phyloP scores from a whole-genome alignment of 2,113 vertebrate genomes.

The Cyanistes caeruleus region DNA sequence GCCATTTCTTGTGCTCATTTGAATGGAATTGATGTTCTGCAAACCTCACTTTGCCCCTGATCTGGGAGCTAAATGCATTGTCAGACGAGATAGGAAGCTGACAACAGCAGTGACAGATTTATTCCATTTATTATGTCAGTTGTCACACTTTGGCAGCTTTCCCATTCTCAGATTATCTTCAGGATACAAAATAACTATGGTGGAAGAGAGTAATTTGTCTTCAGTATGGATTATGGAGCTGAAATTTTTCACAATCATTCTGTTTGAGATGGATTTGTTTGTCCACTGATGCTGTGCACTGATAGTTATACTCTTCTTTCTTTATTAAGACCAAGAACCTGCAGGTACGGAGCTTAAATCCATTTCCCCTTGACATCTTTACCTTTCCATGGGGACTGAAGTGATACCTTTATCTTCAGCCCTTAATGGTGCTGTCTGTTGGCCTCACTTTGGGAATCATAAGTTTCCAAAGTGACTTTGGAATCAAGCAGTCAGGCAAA shows the following conservation, averaged over 20 bases:
- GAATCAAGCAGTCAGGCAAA: background rate
- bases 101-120: background rate
- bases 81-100: background rate
- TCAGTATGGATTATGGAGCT: background rate
- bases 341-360: background rate
- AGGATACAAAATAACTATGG: background rate
- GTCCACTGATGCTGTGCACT: background rate
- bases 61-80: background rate
- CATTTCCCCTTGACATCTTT: background rate
- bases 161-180: background rate
- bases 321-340: background rate
- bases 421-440: background rate
- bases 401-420: background rate
- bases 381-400: background rate
- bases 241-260: background rate
- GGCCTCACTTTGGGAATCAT: background rate
- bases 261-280: conserved; percentile 8
- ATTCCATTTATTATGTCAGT: background rate
- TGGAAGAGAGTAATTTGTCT: background rate
- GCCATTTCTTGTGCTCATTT: background rate
- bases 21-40: background rate
- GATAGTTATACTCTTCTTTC: background rate
- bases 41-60: background rate
- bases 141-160: background rate
- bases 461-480: background rate